These are phyloP conservation scores for Corvus cornix DNA, from an alignment of 2,113 vertebrate genomes.

Conservation along the genomic window DNA sequence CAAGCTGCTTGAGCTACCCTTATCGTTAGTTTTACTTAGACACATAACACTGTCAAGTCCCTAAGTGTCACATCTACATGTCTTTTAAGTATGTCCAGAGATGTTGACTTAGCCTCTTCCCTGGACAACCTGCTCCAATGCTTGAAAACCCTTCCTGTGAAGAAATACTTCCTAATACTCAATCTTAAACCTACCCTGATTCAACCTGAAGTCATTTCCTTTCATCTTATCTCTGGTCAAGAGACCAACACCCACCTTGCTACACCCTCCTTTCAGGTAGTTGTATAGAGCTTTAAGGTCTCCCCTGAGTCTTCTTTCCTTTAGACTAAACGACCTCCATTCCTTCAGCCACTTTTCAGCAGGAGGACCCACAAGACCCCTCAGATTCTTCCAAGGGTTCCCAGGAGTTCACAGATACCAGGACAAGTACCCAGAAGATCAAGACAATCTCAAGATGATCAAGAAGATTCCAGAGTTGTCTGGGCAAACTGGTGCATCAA, in stretches of 20 bases:
- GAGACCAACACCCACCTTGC: not conserved
- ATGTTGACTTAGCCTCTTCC: not conserved
- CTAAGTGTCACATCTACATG: not conserved
- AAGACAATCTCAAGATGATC: not conserved
- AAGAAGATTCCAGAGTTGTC: not conserved
- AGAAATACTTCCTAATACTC: not conserved
- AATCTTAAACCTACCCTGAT: not conserved
- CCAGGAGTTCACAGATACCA: not conserved
- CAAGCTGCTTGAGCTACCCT: not conserved
- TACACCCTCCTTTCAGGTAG: not conserved
- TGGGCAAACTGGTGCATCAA: fast-evolving
- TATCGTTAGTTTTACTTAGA: not conserved
- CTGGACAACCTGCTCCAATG: not conserved
- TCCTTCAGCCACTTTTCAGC: not conserved
- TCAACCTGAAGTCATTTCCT: not conserved
- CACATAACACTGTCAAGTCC: not conserved
- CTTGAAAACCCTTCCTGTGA: not conserved
- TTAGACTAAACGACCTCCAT: not conserved
- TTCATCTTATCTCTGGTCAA: not conserved
- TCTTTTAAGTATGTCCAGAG: not conserved
- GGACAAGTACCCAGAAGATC: not conserved
- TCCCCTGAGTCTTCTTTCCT: not conserved
- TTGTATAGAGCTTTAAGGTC: not conserved
- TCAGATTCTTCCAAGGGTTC: not conserved
- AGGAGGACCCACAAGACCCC: not conserved